phyloP scores from a whole-genome alignment of 1,140 invertebrate genomes.

The Orchesella cincta region DNA sequence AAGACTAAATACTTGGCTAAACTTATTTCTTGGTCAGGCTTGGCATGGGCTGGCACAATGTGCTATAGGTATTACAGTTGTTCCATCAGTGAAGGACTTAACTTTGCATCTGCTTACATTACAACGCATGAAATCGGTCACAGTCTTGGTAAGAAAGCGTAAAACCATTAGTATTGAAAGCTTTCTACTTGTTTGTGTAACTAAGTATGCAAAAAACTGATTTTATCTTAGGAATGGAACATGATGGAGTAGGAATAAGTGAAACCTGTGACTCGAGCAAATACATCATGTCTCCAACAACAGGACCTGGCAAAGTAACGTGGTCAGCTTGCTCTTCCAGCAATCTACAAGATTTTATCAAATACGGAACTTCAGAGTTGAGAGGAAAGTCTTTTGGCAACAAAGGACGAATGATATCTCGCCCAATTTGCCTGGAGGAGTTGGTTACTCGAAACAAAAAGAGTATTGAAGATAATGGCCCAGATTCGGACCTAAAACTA shows the following conservation, averaged over 20 bases:
- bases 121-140: conserved; percentile 56
- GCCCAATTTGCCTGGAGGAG: conserved; percentile 41
- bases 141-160: conserved; percentile 40
- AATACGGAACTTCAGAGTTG: conserved; percentile 46
- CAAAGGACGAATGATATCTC: conserved; percentile 7
- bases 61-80: conserved; percentile 55
- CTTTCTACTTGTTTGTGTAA: not conserved
- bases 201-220: not conserved
- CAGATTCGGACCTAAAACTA: conserved; percentile 21
- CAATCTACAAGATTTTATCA: conserved; percentile 54
- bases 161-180: not conserved
- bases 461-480: conserved; percentile 21
- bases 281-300: conserved; percentile 55
- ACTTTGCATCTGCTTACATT: conserved; percentile 54
- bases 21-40: conserved; percentile 32
- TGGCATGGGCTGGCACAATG: conserved; percentile 56
- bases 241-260: conserved; percentile 54
- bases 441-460: conserved; percentile 20
- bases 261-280: conserved; percentile 53
- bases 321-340: conserved; percentile 54
- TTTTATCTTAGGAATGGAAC: conserved; percentile 54
- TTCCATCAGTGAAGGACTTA: conserved; percentile 54
- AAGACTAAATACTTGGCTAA: not conserved
- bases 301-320: conserved; percentile 55
- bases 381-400: conserved; percentile 16